Percentiles rank a stretch among this genome's conserved stretches.
Evolutionary conservation across 1,140 invertebrate genomes (phyloP).

Genomic region (Stegodyphus mimosarum): DNA sequence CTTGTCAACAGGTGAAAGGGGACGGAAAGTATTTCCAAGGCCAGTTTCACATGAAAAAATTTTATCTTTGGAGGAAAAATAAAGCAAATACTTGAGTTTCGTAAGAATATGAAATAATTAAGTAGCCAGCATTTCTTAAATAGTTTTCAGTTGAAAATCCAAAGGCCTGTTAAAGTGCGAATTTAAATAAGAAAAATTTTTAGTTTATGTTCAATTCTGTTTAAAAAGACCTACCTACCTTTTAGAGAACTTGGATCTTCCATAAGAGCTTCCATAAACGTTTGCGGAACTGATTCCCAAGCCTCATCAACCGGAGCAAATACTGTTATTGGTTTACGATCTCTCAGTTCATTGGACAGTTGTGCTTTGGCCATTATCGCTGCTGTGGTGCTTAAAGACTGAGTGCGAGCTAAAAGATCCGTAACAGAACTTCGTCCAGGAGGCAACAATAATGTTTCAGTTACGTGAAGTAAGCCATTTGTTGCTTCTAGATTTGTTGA

Average conservation of each 20-base stretch:
- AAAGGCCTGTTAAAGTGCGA: neutral
- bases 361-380: neutral
- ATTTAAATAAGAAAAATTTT: neutral
- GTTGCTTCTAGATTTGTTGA: slow-evolving; percentile 33
- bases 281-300: slow-evolving; percentile 7
- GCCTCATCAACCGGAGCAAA: slow-evolving; percentile 39
- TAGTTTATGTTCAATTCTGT: neutral
- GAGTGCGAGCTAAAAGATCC: slow-evolving; percentile 1
- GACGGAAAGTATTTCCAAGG: too few relatives aligned
- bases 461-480: slow-evolving; percentile 40
- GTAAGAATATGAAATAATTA: neutral
- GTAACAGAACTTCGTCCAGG: slow-evolving; percentile 13
- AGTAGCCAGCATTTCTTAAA: neutral
- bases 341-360: slow-evolving; percentile 17
- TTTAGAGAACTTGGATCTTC: slow-evolving; percentile 20
- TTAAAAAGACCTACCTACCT: slow-evolving; percentile 15
- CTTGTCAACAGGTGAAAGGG: too few relatives aligned
- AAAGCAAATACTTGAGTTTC: too few relatives aligned
- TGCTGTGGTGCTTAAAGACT: slow-evolving; percentile 3
- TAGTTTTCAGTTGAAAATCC: neutral
- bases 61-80: too few relatives aligned
- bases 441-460: slow-evolving; percentile 22
- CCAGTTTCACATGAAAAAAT: too few relatives aligned
- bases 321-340: slow-evolving; percentile 16
- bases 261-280: slow-evolving; percentile 18